These are phyloP conservation scores for Odontamblyopus lacepedii DNA, from an alignment of 2,797 vertebrate genomes.

Conservation along the genomic window DNA sequence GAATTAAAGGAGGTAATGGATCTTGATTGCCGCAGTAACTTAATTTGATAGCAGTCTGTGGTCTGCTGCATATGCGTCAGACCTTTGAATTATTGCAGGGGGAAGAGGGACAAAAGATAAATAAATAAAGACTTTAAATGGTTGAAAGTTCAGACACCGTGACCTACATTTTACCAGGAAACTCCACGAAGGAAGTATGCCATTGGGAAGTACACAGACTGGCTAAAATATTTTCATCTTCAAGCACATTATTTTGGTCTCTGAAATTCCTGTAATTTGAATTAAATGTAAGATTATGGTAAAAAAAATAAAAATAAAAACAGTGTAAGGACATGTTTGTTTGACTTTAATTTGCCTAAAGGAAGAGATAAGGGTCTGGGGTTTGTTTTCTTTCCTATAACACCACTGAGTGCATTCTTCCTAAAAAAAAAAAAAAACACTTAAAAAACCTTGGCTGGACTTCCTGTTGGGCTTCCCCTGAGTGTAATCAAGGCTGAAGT, in stretches of 20 bases:
- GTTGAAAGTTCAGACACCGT: neutral
- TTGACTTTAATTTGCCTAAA: neutral
- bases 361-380: neutral
- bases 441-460: slow-evolving; percentile 1
- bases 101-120: neutral
- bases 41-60: neutral
- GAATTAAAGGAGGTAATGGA: neutral
- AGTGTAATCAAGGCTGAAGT: slow-evolving; percentile 4
- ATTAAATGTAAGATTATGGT: slow-evolving; percentile 29
- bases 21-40: neutral
- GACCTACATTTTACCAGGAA: slow-evolving; percentile 7
- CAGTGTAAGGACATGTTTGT: slow-evolving; percentile 26
- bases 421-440: too few species aligned
- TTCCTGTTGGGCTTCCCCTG: slow-evolving; percentile 30
- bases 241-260: slow-evolving; percentile 25
- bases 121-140: neutral
- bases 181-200: neutral
- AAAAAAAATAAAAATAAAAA: slow-evolving; percentile 17
- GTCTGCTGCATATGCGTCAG: neutral
- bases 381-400: slow-evolving; percentile 27
- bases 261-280: slow-evolving; percentile 21
- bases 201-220: neutral
- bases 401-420: slow-evolving; percentile 17
- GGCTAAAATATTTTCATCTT: neutral
- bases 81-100: neutral